Evolutionary conservation across 2,888 invertebrate genomes (phyloP).

Genomic region (Muschampia plurimacula): DNA sequence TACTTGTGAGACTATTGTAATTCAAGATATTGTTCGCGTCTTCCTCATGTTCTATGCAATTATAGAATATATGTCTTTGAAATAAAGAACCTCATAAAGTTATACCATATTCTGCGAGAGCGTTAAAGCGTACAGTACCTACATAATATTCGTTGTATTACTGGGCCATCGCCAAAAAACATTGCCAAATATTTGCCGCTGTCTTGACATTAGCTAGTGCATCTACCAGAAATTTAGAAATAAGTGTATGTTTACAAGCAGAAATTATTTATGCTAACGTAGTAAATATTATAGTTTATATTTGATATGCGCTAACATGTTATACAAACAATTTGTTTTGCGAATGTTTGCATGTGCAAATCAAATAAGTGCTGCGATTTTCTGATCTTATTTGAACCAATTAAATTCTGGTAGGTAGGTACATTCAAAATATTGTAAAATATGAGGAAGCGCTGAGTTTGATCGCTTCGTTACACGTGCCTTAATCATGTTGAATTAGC

Average conservation of each 20-base stretch:
- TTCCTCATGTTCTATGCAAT: background rate
- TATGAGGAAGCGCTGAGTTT: conserved; percentile 27
- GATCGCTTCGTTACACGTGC: conserved; percentile 24
- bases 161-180: conserved; percentile 71
- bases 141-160: conserved; percentile 46
- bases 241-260: conserved; percentile 35
- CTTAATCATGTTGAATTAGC: conserved; percentile 49
- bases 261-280: conserved; percentile 33
- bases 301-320: conserved; percentile 23
- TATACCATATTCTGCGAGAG: conserved; percentile 24
- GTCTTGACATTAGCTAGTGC: conserved; percentile 63
- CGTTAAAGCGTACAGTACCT: conserved; percentile 26
- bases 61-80: conserved; percentile 1
- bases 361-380: conserved; percentile 27
- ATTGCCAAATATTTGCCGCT: conserved; percentile 72
- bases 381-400: conserved; percentile 24
- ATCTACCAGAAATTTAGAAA: conserved; percentile 57
- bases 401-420: conserved; percentile 23
- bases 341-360: conserved; percentile 26
- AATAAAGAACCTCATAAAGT: conserved; percentile 10
- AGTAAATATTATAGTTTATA: conserved; percentile 18
- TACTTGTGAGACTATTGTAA: background rate
- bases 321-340: conserved; percentile 14
- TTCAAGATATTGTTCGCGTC: background rate
- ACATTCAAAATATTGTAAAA: conserved; percentile 22